These are phyloP conservation scores for Pachymerium ferrugineum DNA, from an alignment of 2,888 invertebrate species.

Conservation along the genomic window DNA sequence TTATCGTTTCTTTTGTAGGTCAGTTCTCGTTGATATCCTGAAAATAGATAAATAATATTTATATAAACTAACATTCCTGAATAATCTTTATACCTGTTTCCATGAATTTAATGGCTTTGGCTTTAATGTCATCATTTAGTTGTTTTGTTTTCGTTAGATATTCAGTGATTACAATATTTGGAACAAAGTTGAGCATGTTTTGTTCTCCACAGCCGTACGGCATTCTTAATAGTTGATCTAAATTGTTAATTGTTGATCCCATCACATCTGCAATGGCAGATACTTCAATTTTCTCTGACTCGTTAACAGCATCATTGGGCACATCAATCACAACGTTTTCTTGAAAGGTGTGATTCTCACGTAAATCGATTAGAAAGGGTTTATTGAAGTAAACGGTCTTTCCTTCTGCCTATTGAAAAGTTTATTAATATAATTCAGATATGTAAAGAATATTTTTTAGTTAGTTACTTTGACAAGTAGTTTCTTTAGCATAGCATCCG, in stretches of 20 bases:
- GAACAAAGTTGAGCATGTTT: conserved; percentile 50
- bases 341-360: too few species aligned
- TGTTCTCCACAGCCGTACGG: conserved; percentile 51
- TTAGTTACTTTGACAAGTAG: conserved; percentile 50
- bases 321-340: conserved; percentile 39
- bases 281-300: conserved; percentile 40
- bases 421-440: too few species aligned
- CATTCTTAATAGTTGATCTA: conserved; percentile 47
- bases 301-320: conserved; percentile 40
- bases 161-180: conserved; percentile 47
- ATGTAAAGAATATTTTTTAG: too few species aligned
- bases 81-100: conserved; percentile 48
- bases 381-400: conserved; percentile 39
- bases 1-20: conserved; percentile 46
- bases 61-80: neutral
- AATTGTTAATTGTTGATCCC: conserved; percentile 46
- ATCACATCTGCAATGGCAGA: conserved; percentile 46
- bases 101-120: conserved; percentile 45
- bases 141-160: conserved; percentile 46
- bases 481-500: conserved; percentile 50
- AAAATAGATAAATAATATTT: conserved; percentile 18
- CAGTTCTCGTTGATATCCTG: conserved; percentile 49
- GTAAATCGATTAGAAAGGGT: conserved; percentile 39
- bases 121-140: conserved; percentile 43
- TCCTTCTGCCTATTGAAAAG: conserved; percentile 45